phyloP scores from a whole-genome alignment of 2,888 invertebrate species.

The Cosmia trapezina region DNA sequence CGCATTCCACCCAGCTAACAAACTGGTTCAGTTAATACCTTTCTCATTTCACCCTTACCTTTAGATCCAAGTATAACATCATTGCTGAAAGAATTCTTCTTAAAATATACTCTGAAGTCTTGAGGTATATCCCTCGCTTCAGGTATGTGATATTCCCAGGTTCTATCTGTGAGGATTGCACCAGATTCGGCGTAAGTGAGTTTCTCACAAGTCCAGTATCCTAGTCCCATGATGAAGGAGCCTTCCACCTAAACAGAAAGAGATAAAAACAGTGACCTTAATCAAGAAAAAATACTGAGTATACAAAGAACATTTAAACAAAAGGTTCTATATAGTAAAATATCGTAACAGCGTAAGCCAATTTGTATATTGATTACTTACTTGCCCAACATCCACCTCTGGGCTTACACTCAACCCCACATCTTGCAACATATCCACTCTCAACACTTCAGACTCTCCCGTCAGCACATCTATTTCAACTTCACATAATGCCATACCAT shows the following conservation, averaged over 20 bases:
- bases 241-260: slow-evolving; percentile 89
- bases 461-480: slow-evolving; percentile 93
- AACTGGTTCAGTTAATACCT: no score
- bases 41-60: slow-evolving; percentile 42
- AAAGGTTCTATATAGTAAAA: background rate
- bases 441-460: slow-evolving; percentile 90
- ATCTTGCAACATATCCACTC: slow-evolving; percentile 92
- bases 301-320: background rate
- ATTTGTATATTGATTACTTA: slow-evolving; percentile 58
- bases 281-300: background rate
- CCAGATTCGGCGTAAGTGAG: slow-evolving; percentile 92
- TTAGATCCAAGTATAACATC: slow-evolving; percentile 87
- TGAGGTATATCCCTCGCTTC: slow-evolving; percentile 93
- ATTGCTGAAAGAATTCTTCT: slow-evolving; percentile 91
- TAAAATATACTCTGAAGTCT: slow-evolving; percentile 92
- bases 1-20: no score
- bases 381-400: slow-evolving; percentile 92
- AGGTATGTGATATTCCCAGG: slow-evolving; percentile 94
- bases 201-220: slow-evolving; percentile 93
- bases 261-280: background rate
- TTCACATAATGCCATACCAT: slow-evolving; percentile 91
- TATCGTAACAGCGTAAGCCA: background rate
- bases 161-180: slow-evolving; percentile 92
- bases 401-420: slow-evolving; percentile 92
- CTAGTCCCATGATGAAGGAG: slow-evolving; percentile 93